Base-by-base conservation (phyloP, 2,888 invertebrate species). In the Campoletis raptor region DNA sequence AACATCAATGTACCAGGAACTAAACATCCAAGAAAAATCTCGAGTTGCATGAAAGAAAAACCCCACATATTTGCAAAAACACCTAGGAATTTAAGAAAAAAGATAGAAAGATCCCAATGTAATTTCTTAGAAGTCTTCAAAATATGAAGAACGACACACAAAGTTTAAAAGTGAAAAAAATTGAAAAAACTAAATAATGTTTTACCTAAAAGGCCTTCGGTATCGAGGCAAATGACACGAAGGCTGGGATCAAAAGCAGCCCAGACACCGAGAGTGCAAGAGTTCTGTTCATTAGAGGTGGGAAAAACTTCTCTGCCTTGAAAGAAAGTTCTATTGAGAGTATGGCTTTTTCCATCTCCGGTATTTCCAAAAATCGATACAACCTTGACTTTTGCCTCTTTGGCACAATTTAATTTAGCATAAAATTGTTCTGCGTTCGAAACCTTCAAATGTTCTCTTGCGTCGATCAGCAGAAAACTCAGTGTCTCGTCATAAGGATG, bases 291-390 rank as follows among this genome's bases (percentile, higher is more conserved):
- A 30, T 96, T 95, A 4, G 96, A 96, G 0, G 97, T 97, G 86
- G 95, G 94, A 92, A 97, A 97, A 0, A 96, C 94, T 92, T 96
- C 95, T 76, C 94, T 91, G 0, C 96, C 96, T 66, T 94, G 92
- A 91, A 96, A 96, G 89, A 96, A 95, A 18, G 96, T 95, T 90
- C 97, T 96, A 94, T 98, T 98, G 91, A 98, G 94, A 0, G 97
- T 97, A 91, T 97, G 96, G 3, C 97, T 97, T 94, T 98, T 98
- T 2, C 97, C 98, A 94, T 97, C 97, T 0, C 97, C 97, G 0
- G 97, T 97, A 91, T 97, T 98, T 3, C 98, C 98, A 94, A 98
- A 97, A 91, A 98, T 97, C 15, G 97, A 97, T 0, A 98, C 96
- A 21, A 97, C 97, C 94, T 97, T 97, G 18, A 97, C 96, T 93